Base-by-base conservation (phyloP, 1,140 invertebrate genomes). In the Drosophila pectinifera region DNA sequence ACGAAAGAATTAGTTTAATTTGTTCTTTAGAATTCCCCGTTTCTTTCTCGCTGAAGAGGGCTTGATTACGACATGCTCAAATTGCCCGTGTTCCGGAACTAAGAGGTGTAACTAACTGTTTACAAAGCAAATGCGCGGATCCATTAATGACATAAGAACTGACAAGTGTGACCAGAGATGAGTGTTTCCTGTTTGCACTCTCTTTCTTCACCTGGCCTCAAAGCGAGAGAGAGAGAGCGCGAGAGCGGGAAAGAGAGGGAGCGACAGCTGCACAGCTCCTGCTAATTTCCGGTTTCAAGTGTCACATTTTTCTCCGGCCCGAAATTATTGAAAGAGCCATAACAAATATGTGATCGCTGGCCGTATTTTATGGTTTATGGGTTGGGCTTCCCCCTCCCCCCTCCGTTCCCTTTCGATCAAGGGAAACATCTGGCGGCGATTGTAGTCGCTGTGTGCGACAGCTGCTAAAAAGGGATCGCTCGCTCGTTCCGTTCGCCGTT, bases 211-310 rank as follows among this genome's bases (percentile, higher is more conserved):
- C 68, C 67, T 69, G 61, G 65, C 39, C 10, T 38, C 20, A 22
- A n/a, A n/a, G n/a, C n/a, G 16, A 36, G 6, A 1, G 16, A 36
- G 36, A 13, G 56, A 51, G 38, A 38, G 24, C 6, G 7, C 5
- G 18, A 43, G 31, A 51, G 24, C 26, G 26, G n/a, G 31, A 65
- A 45, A 65, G 68, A 61, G 73, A 73, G 59, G 54, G 51, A 58
- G 41, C 73, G 75, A 76, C 84, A 86, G 83, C 78, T 77, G 83
- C 78, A 82, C 53, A 42, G 55, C 64, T 73, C 78, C 70, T 75
- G 75, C 80, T 89, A 89, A 88, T 88, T 88, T 88, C 83, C 83
- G 83, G 83, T 88, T 88, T 88, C 83, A 83, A 88, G 76, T 88
- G 83, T 88, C 83, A 88, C 65, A 74, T 75, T 65, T 84, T 77